Base-by-base conservation (phyloP, 1,140 invertebrate genomes). In the Drosophila miranda region DNA sequence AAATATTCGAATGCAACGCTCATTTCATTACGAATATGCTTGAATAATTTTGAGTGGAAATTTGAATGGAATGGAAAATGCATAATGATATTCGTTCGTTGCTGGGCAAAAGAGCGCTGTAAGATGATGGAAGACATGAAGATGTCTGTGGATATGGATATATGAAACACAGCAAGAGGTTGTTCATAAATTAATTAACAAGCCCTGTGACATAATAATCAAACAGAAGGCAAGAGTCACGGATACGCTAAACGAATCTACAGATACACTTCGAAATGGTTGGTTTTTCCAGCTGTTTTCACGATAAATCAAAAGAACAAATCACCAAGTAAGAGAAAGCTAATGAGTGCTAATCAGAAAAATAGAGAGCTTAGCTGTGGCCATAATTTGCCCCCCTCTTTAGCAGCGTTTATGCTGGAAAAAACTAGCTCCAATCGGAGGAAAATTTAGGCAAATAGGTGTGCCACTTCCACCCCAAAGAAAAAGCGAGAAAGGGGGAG, bases 181-280 rank as follows among this genome's bases (percentile, higher is more conserved):
- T 73, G 70, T 66, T 68, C 59, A 64, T 55, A 80, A 80, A 77
- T 78, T 78, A 86, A 86, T 86, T 82, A 86, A 87, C 74, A 82
- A 86, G 82, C 70, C 75, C 11, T 38, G 66, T 86, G 82, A 86
- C 62, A 87, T 87, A 87, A 86, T 86, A 81, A 84, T 84, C 76
- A 61, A 55, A 61, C 16, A 19, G 54, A 43, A 58, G 9, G 34
- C 9, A 38, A 38, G 11, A 38, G 34, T 4, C 4, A 48, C 49
- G 67, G 28, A 38, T 45, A 45, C 8, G 21, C 57, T 19, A 26
- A 41, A 30, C 48, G 60, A 51, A 64, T 13, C 11, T 1, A 38
- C 9, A 66, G 62, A 46, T 52, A 70, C 28, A 5, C 34, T 13
- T 38, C 11, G 8, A 8, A 8, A 30, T 34, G 28, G 28, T 30